Evolutionary conservation across 2,797 vertebrate genomes (phyloP).

Genomic region (Spheniscus humboldti): DNA sequence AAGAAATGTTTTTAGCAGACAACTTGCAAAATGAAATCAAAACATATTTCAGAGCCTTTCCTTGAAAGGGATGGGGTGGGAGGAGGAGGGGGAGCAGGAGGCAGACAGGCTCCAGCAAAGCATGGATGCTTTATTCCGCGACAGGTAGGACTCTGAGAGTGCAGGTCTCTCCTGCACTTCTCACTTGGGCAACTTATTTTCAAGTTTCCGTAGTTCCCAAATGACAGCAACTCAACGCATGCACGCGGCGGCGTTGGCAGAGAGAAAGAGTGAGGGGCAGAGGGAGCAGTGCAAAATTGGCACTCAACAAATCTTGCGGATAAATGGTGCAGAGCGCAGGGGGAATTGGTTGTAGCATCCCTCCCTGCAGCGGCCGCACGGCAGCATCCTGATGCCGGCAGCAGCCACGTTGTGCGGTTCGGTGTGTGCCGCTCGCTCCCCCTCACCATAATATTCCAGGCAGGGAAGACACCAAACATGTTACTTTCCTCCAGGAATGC

Average conservation of each 20-base stretch:
- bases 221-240: background rate
- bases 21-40: conserved; percentile 17
- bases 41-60: conserved; percentile 2
- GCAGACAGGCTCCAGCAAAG: background rate
- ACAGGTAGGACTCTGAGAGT: background rate
- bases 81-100: background rate
- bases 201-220: background rate
- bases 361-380: accelerated
- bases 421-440: background rate
- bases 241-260: accelerated
- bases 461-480: conserved; percentile 34
- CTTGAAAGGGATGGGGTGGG: background rate
- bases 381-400: accelerated
- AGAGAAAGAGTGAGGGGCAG: background rate
- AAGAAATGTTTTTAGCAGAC: conserved; percentile 18
- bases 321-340: background rate
- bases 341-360: background rate
- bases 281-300: background rate
- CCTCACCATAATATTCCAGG: background rate
- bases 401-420: background rate
- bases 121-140: background rate
- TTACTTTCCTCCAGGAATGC: conserved; percentile 68
- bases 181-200: background rate
- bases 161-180: background rate
- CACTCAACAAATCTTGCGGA: background rate